Percentiles rank a stretch among this genome's conserved stretches.
Conservation (phyloP, 2,797 vertebrate species). For the Meriones psammophilus region DNA sequence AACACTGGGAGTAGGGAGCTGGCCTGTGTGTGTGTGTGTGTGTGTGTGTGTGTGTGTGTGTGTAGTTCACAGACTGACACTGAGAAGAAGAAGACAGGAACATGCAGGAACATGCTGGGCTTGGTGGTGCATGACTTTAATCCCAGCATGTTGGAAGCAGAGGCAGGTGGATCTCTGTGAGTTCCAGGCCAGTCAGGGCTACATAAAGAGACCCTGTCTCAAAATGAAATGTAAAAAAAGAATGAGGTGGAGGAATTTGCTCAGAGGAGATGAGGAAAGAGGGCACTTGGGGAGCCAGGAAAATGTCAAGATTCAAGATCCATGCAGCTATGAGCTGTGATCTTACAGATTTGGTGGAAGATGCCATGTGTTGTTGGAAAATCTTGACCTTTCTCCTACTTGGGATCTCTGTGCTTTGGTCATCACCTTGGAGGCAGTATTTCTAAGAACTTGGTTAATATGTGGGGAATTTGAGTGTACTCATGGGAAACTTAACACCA, state of each 20-base stretch:
- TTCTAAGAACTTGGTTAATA: conserved; percentile 48
- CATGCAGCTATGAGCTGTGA: neutral
- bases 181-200: neutral
- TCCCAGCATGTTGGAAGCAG: neutral
- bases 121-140: neutral
- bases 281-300: neutral
- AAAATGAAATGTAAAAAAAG: neutral
- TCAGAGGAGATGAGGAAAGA: neutral
- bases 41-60: neutral
- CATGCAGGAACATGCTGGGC: neutral
- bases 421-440: neutral
- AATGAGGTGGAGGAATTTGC: neutral
- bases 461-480: neutral
- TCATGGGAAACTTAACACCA: neutral
- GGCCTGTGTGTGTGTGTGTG: neutral
- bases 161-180: neutral
- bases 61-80: neutral
- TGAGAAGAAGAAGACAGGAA: neutral
- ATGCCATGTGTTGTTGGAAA: neutral
- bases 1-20: neutral
- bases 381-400: neutral
- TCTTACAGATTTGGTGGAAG: neutral
- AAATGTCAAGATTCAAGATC: neutral
- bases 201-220: neutral
- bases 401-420: neutral